Base-by-base conservation (phyloP, 2,888 invertebrate species). In the Ceramica pisi region DNA sequence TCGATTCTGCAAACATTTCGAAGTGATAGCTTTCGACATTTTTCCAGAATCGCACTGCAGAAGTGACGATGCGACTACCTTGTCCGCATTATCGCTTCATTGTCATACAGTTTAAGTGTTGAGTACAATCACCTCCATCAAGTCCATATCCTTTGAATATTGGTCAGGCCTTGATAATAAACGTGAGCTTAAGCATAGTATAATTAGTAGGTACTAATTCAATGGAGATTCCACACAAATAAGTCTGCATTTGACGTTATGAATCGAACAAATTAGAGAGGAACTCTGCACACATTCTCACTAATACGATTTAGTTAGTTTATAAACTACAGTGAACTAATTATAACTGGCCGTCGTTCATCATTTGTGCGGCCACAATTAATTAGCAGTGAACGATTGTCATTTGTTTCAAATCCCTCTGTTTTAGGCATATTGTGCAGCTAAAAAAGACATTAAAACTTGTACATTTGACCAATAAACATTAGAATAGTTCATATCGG, bases 291-390 rank as follows among this genome's bases (percentile, higher is more conserved):
- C 41, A 62, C n/a, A 44, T 60, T 73, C 41, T 69, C 5, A 21
- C 9, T 59, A 71, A 75, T 75, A 51, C 56, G 56, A 78, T 71
- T 51, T 70, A 56, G 26, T 51, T 70, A 56, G 26, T 57, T 77
- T 38, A 71, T 57, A 63, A 62, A 71, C 35, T 56, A 46, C 4
- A 61, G 9, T 48, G 60, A 48, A 50, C 56, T 60, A 64, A 75
- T 78, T 75, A 59, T 57, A 71, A 73, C 26, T 10, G n/a, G 21
- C 51, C 26, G 60, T 21, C 51, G 48, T 62, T 46, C 56, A 72
- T 61, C 31, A 79, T 79, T 79, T 21, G 48, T 51, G 21, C 44
- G n/a, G 55, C 26, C 59, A 63, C 57, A 78, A 67, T 68, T 63
- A 50, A 79, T 74, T 63, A 38, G 12, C 26, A 46, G 51, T 50